phyloP scores from a whole-genome alignment of 92 coral and sea anemone genomes.

The Porites cylindrica region DNA sequence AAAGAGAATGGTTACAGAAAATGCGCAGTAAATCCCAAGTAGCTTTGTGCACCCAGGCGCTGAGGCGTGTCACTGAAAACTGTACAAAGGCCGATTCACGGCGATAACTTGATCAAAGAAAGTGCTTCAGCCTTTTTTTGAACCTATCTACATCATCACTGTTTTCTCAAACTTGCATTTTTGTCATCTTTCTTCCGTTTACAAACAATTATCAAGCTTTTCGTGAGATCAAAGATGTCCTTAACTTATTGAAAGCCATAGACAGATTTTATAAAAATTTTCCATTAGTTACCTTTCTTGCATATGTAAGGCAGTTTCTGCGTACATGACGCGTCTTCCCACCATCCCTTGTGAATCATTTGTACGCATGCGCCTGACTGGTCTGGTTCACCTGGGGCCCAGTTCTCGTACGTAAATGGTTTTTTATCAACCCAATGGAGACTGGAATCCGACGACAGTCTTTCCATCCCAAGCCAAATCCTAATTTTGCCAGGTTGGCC shows the following conservation, averaged over 20 bases:
- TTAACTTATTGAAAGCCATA: background rate
- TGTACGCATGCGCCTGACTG: conserved; percentile 93
- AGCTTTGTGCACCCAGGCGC: too few relatives aligned
- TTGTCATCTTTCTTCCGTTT: too few relatives aligned
- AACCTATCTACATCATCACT: too few relatives aligned
- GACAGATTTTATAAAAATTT: background rate
- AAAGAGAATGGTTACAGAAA: too few relatives aligned
- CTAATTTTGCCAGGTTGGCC: conserved; percentile 43
- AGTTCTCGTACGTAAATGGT: conserved; percentile 68
- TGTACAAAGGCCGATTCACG: too few relatives aligned
- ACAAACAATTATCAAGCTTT: too few relatives aligned
- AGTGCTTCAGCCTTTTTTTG: too few relatives aligned
- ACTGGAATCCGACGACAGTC: conserved; percentile 57
- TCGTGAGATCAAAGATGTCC: too few relatives aligned
- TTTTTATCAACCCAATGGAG: conserved; percentile 80
- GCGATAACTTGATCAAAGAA: too few relatives aligned
- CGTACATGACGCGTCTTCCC: conserved; percentile 87
- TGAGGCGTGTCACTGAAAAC: too few relatives aligned
- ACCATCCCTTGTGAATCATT: conserved; percentile 83
- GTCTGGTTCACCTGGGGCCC: conserved; percentile 92
- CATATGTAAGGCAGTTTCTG: conserved; percentile 85
- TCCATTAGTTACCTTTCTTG: conserved; percentile 74
- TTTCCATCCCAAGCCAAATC: conserved; percentile 80
- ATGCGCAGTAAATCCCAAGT: too few relatives aligned
- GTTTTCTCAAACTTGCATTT: too few relatives aligned